Evolutionary conservation across 23 tunicate genomes (phyloP), one percentile per base, ranked within the genome.

Genomic region (Ascidia mentula): DNA sequence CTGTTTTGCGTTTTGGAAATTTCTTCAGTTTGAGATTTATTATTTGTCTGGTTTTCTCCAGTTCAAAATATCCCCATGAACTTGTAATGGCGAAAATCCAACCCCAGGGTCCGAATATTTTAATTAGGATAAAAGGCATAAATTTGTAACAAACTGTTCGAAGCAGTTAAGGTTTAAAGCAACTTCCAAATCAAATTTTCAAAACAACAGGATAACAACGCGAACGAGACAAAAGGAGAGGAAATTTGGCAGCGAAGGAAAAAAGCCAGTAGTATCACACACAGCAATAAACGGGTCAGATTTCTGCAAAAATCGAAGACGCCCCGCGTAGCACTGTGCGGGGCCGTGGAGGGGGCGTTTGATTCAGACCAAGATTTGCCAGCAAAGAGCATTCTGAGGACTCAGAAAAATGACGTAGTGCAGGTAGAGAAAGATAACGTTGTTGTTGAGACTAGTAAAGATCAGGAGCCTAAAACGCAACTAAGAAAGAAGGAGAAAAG

Each of bases 301-400:
- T 53, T 53, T 9, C 65, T 53, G 2, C 65, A 53, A 53, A 53
- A 53, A 9, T 53, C 65, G 12, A 53, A 53, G 13, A 53, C 65
- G 28, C 65, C 65, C 13, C 7, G 24, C 22, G 65, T 53, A 1
- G 7, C 12, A 3, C 17, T 77, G 8, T 77, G 80, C 34, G 38
- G 69, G 80, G 80, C 80, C 12, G 69, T 77, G 37, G 69, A 20
- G 42, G 80, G 80, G 38, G 69, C 69, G 30, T 77, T 77, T 77
- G 80, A 77, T 17, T 77, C 80, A 32, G 69, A 77, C 69, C 80
- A 77, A 26, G 80, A 77, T 46, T 46, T 77, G 6, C 45, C 80
- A 9, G 30, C 24, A 6, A 70, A 70, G 38, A 36, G 39, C 36
- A 70, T 70, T 70, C 32, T 70, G 30, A 33, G 32, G 30, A 5